Percentiles rank a stretch among this genome's conserved stretches.
Conservation (phyloP, 2,888 invertebrate species). For the Thymelicus acteon region DNA sequence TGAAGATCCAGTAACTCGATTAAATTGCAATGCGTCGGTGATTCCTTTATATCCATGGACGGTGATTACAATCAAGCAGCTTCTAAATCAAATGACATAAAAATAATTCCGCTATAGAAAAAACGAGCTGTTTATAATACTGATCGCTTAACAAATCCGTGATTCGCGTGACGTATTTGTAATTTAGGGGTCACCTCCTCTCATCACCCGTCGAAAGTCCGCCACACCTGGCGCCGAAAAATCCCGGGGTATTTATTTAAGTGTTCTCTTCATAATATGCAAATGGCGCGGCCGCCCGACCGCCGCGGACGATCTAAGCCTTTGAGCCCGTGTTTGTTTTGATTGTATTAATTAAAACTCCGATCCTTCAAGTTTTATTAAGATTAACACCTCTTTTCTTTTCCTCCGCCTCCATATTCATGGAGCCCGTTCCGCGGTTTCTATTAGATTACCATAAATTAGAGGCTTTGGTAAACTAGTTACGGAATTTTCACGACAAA, state of each 20-base stretch:
- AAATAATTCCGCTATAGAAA: too few relatives aligned
- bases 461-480: slow-evolving; percentile 24
- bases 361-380: slow-evolving; percentile 74
- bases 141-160: neutral
- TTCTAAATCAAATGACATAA: too few relatives aligned
- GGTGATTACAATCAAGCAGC: too few relatives aligned
- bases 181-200: slow-evolving; percentile 16
- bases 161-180: slow-evolving; percentile 43
- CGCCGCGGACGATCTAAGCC: slow-evolving; percentile 64
- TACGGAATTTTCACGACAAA: slow-evolving; percentile 20
- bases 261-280: slow-evolving; percentile 40
- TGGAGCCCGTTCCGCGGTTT: slow-evolving; percentile 47
- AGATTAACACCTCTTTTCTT: slow-evolving; percentile 82
- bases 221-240: slow-evolving; percentile 35
- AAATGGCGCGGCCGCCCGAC: slow-evolving; percentile 53
- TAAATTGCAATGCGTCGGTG: too few relatives aligned
- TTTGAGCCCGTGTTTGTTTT: slow-evolving; percentile 76
- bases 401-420: slow-evolving; percentile 80
- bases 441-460: slow-evolving; percentile 37
- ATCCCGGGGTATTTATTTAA: slow-evolving; percentile 33
- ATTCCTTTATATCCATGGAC: too few relatives aligned
- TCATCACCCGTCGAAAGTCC: slow-evolving; percentile 9
- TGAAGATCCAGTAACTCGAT: too few relatives aligned
- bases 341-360: slow-evolving; percentile 84
- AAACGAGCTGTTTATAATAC: too few relatives aligned